Conservation (phyloP, 1,140 invertebrate genomes). For the Nixonia krombeini region DNA sequence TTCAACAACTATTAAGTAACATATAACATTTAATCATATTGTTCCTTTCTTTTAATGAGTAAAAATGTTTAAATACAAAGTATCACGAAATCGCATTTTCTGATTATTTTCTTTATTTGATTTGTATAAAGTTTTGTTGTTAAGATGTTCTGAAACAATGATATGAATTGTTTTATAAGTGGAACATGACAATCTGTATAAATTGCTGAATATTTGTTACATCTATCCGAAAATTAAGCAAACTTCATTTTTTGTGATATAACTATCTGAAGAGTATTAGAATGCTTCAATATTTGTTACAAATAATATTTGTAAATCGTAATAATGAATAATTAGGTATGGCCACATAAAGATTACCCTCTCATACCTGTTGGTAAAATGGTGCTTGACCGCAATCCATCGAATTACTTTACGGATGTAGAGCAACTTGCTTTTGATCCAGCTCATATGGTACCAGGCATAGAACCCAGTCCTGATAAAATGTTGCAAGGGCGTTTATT, state of each 20-base stretch:
- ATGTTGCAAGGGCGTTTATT: constrained; percentile 96
- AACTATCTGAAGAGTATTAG: too few relatives aligned
- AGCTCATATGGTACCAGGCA: constrained; percentile 91
- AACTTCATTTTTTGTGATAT: too few relatives aligned
- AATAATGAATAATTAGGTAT: constrained; percentile 74
- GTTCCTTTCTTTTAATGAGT: too few relatives aligned
- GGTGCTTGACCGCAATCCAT: constrained; percentile 90
- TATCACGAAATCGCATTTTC: neutral
- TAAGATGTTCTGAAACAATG: neutral
- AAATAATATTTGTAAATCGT: constrained; percentile 2
- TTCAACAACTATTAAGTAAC: too few relatives aligned
- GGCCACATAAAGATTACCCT: constrained; percentile 92
- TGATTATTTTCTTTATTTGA: neutral
- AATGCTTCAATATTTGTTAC: constrained; percentile 65
- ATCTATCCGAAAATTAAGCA: too few relatives aligned
- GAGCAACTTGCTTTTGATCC: constrained; percentile 97
- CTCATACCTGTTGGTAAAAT: constrained; percentile 93
- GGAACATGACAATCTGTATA: too few relatives aligned
- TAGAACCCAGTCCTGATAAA: constrained; percentile 94
- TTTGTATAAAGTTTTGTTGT: neutral
- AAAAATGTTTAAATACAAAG: too few relatives aligned
- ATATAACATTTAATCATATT: too few relatives aligned
- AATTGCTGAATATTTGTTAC: too few relatives aligned
- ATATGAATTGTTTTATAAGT: constrained; percentile 35
- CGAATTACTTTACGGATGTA: constrained; percentile 94